Base-by-base conservation (phyloP, 2,113 vertebrate species). In the Peromyscus leucopus region DNA sequence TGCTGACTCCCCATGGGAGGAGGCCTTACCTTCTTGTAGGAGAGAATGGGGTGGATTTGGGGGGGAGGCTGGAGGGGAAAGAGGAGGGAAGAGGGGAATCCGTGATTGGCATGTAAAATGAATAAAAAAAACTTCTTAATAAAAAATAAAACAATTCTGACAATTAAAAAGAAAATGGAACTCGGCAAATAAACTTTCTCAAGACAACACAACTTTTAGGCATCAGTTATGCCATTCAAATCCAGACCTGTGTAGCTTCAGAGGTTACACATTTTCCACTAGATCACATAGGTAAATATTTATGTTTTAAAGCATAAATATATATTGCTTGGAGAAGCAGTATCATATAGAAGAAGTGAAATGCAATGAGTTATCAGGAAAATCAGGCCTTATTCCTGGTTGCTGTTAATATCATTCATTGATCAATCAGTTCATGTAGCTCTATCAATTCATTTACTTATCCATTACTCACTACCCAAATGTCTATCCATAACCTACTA, bases 261-360 rank as follows among this genome's bases (percentile, higher is more conserved):
- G 95, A 82, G 21, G 7, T 67, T 57, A 86, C 10, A 75, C 6
- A 51, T 91, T 83, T 87, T 83, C 17, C 71, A 63, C 2, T 89
- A 78, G 42, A 67, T 92, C 19, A 61, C 26, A 51, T 74, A 75
- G 57, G n/a, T 26, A 74, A 89, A 26, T 71, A 7, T 72, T 85
- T 94, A 2, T 8, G 42, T 88, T 89, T 69, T 80, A 57, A n/a
- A 69, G 15, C 28, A n/a, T 55, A 90, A 74, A n/a, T 57, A 36
- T 48, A 21, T n/a, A 83, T 72, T n/a, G 3, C 59, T 88, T 74
- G 74, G 46, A 48, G 17, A 88, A n/a, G 28, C 8, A 48, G 22
- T 46, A 76, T 90, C 89, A 67, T 67, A 75, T 75, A 67, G 72
- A 42, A 51, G 6, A 95, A 93, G 19, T 93, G 19, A 24, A 90